Evolutionary conservation across 2,888 invertebrate species (phyloP), one percentile per base, ranked within the genome.

Genomic region (Acholoe squamosa): DNA sequence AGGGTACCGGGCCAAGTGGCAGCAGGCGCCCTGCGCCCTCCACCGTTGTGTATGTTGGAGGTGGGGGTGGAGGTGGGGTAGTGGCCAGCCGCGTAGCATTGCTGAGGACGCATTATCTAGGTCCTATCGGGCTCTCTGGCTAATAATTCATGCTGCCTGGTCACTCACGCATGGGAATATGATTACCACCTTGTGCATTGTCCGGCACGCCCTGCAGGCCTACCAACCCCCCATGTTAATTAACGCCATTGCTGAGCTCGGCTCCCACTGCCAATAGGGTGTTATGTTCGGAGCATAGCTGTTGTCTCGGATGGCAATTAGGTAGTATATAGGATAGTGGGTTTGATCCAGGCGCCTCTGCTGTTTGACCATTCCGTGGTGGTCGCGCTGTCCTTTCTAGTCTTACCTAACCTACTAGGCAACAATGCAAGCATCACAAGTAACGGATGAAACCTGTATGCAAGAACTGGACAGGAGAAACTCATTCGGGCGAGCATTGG

Each of bases 151-250:
- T 19, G 43, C 80, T 0, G 19, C 22, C 43, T n/a, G 34, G 34
- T 80, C 80, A 34, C 31, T 16, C 25, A 43, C 33, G 80, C 16
- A 43, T 80, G n/a, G 80, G 80, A 80, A 80, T 80, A 80, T 80
- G 19, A 16, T 80, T n/a, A 33, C 14, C 28, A 28, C 28, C 71
- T 3, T 28, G 12, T 33, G 34, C 80, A 43, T 33, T 80, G 80
- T 34, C 14, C 43, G 25, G 34, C 25, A 43, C 12, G 80, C 71
- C 28, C 71, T 31, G 76, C 34, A 33, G 77, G 16, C 80, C 43
- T 43, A 34, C 33, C 25, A 33, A 43, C 43, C 12, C 80, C 33
- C 34, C 1, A 34, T 34, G 34, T 80, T 80, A 80, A 80, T 80
- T 80, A 80, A 33, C 80, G 22, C 34, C 80, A 43, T 33, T 3